These are phyloP conservation scores for Pimpla rufipes DNA, from an alignment of 2,888 invertebrate species.

Conservation along the genomic window DNA sequence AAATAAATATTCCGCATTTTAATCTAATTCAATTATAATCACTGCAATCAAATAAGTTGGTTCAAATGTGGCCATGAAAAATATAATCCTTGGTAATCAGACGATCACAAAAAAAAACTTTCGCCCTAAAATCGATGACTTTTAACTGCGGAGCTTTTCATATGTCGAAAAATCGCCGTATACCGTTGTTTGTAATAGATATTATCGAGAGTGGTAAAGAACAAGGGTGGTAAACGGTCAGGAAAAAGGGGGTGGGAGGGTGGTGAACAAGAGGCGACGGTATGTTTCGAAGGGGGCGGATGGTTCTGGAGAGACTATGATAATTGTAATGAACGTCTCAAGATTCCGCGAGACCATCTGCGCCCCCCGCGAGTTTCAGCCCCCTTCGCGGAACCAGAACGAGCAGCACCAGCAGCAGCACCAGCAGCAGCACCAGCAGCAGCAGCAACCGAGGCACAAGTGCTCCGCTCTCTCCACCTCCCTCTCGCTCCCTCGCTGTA, in stretches of 20 bases:
- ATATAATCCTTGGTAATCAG: background rate
- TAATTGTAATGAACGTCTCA: conserved; percentile 85
- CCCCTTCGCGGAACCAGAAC: conserved; percentile 61
- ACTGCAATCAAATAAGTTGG: too few species aligned
- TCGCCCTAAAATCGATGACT: background rate
- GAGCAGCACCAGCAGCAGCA: conserved; percentile 58
- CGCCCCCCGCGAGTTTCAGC: conserved; percentile 75
- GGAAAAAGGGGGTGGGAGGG: background rate
- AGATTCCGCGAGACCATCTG: conserved; percentile 84
- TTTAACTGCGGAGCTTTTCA: background rate
- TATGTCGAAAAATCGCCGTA: background rate
- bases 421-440: conserved; percentile 60
- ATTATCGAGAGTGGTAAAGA: conserved; percentile 45
- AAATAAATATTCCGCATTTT: too few species aligned
- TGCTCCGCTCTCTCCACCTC: conserved; percentile 36
- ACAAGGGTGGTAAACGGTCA: conserved; percentile 18
- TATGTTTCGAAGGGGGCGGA: conserved; percentile 62
- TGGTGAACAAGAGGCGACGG: conserved; percentile 44
- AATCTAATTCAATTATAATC: too few species aligned
- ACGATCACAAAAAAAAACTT: background rate
- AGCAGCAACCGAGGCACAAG: conserved; percentile 50
- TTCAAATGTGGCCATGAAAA: background rate
- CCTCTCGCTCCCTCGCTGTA: conserved; percentile 74
- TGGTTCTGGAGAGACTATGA: conserved; percentile 83
- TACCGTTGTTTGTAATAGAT: conserved; percentile 28